Evolutionary conservation across 2,888 invertebrate genomes (phyloP), one percentile per base, ranked within the genome.

Genomic region (Anthoptus insignis): DNA sequence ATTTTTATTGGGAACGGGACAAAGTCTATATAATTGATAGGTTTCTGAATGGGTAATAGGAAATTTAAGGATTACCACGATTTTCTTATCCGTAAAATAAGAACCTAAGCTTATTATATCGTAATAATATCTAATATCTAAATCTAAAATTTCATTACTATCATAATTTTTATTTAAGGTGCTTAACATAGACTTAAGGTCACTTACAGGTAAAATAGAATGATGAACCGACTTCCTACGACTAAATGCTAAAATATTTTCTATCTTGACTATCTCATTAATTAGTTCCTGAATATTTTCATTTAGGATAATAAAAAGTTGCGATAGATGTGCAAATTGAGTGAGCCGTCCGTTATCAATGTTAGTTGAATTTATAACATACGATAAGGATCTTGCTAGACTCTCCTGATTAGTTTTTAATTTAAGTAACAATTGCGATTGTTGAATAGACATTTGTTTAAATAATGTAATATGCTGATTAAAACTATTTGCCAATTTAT

Each of bases 361-460:
- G 8, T 39, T 39, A 7, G 39, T 39, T 6, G 8, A 7, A 16
- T 39, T 39, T 6, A 39, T 6, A 16, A 39, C 16, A 16, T 5
- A 7, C 16, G 16, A 16, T 39, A 39, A 2, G 37, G n/a, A 13
- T 13, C n/a, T 37, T 2, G 37, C 37, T n/a, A 19, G 21, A 5
- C 8, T 24, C 2, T 47, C 47, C 16, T 47, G 47, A 22, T 47
- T 47, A n/a, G 3, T 24, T 47, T 47, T 39, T 39, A 39, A 39
- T 1, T 39, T 16, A 6, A 14, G 7, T 47, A 3, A 22, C 47
- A 24, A 47, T 14, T 47, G 47, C 7, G n/a, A 47, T 11, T 7
- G 47, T 7, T 47, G 47, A 22, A 22, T 47, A 11, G 47, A 47
- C 47, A 47, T 13, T 47, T 47, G 13, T 22, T 47, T 47, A 47